Base-by-base conservation (phyloP, 2,797 vertebrate species). In the Falco berigora region DNA sequence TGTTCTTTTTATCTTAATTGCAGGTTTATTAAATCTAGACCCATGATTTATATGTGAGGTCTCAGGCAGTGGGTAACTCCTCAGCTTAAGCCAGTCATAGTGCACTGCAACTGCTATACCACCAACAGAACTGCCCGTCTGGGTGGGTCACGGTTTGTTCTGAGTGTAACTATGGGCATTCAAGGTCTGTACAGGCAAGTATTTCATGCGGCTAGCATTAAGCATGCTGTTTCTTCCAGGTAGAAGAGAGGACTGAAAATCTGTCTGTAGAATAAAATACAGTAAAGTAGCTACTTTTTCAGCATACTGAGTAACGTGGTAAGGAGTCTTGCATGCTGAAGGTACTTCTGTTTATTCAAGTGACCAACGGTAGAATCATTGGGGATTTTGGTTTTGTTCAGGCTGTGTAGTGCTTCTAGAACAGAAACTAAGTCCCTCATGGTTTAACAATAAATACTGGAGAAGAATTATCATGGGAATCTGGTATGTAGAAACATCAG, bases 21-120 rank as follows among this genome's bases (percentile, higher is more conserved):
- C 81, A 79, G 74, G 59, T 92, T 97, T 97, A 96, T 89, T 97
- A 94, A 91, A 92, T 92, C 73, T 93, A 90, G 92, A 72, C 55
- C 46, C 38, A 36, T 96, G 88, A 97, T 96, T 96, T 94, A 88
- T 77, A 82, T 83, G 96, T 67, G 34, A 95, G 80, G 79, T 96
- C 78, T 96, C 64, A 81, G 89, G 72, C 86, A 92, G 81, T 9
- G 46, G 56, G 78, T 34, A 42, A 92, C 93, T 97, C 88, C 94
- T 97, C 84, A 76, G 85, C 56, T 86, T 21, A 32, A 49, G 63
- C 73, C 46, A 81, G 78, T 90, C 92, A 52, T 21, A 77, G 21
- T 17, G 22, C 56, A 5, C 72, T 79, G 90, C 86, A 96, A 90
- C 89, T 95, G 82, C 32, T 50, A 6, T 0, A 8, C 53, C 69